phyloP scores from a whole-genome alignment of 2,888 invertebrate genomes.

The Macrosiphum euphorbiae region DNA sequence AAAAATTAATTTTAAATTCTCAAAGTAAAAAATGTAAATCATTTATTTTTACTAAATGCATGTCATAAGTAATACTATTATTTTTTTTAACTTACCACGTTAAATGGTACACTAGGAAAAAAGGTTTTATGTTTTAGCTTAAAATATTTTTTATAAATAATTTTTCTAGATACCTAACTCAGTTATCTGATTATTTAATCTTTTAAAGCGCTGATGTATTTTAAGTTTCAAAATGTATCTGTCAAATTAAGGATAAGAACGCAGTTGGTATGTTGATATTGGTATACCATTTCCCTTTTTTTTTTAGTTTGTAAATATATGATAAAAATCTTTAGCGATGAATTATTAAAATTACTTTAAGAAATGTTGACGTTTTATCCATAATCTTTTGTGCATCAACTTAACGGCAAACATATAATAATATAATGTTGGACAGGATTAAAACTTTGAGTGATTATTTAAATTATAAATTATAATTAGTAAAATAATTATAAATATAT shows the following conservation, averaged over 20 bases:
- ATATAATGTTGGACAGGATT: neutral
- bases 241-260: neutral
- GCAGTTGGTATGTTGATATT: slow-evolving; percentile 20
- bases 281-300: neutral
- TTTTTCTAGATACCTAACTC: neutral
- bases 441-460: slow-evolving; percentile 31
- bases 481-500: neutral
- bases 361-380: slow-evolving; percentile 26
- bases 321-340: slow-evolving; percentile 10
- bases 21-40: neutral
- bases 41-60: neutral
- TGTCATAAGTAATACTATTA: neutral
- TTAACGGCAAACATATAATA: neutral
- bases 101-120: neutral
- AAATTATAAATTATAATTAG: neutral
- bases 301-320: slow-evolving; percentile 2
- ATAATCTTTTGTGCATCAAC: slow-evolving; percentile 38
- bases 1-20: neutral
- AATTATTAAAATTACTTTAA: slow-evolving; percentile 48
- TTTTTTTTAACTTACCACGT: neutral
- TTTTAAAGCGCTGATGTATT: neutral
- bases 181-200: slow-evolving; percentile 23
- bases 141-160: neutral
- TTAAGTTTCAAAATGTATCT: slow-evolving; percentile 16
- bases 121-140: neutral